Percentiles rank a stretch among this genome's conserved stretches.
Evolutionary conservation across 2,113 vertebrate genomes (phyloP).

Genomic region (Atractosteus spatula): DNA sequence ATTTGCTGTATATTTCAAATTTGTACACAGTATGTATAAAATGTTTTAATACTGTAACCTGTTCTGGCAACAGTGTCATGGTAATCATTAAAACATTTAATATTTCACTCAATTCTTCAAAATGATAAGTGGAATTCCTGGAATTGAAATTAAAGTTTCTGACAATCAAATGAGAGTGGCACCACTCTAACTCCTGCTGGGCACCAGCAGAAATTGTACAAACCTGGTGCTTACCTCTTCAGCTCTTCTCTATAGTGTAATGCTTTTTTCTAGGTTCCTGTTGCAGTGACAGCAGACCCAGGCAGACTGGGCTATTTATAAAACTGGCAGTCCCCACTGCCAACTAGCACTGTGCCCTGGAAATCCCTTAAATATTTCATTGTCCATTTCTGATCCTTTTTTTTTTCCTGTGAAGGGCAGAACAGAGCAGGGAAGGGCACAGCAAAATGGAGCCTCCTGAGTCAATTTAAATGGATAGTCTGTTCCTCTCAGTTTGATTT

Average conservation of each 20-base stretch:
- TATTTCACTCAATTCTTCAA: too few species aligned
- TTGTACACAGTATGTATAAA: too few species aligned
- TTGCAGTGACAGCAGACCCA: not conserved
- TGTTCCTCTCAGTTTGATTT: not conserved
- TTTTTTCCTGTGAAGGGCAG: not conserved
- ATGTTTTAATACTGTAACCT: too few species aligned
- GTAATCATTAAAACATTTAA: too few species aligned
- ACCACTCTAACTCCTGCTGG: too few species aligned
- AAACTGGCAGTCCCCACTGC: constrained; percentile 1
- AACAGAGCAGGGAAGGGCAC: not conserved
- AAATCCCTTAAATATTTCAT: constrained; percentile 10
- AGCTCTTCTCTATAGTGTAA: not conserved
- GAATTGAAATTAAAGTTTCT: too few species aligned
- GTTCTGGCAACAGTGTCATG: too few species aligned
- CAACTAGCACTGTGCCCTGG: constrained; percentile 7
- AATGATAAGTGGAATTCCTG: too few species aligned
- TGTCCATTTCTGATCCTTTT: not conserved
- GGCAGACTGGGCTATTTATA: constrained; percentile 9
- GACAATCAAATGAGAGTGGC: too few species aligned
- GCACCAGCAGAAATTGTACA: too few species aligned
- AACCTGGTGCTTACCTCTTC: not conserved
- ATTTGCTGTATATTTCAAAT: too few species aligned
- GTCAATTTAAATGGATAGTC: not conserved
- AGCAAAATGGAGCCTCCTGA: not conserved
- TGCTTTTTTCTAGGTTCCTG: not conserved